Evolutionary conservation across 1,140 invertebrate genomes (phyloP).

Genomic region (Caenorhabditis elegans): DNA sequence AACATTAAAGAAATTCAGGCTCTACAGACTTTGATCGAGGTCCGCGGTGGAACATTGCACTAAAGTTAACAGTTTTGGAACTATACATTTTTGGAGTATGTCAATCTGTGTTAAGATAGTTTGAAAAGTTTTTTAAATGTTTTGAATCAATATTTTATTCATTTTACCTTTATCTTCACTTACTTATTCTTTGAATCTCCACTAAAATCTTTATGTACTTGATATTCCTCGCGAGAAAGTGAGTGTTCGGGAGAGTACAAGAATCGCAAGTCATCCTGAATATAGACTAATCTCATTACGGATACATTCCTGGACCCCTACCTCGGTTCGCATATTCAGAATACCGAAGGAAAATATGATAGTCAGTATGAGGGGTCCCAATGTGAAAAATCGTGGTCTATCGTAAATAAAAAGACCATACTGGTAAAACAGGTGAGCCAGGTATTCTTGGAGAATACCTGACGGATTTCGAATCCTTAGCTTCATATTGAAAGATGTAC

Average conservation of each 20-base stretch:
- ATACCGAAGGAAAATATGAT: constrained; percentile 57
- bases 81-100: no score
- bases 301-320: constrained; percentile 28
- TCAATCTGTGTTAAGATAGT: no score
- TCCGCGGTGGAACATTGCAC: no score
- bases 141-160: no score
- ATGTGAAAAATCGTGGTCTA: constrained; percentile 57
- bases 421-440: constrained; percentile 54
- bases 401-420: constrained; percentile 59
- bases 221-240: constrained; percentile 59
- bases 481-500: not conserved
- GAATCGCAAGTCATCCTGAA: constrained; percentile 63
- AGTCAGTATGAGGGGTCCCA: constrained; percentile 56
- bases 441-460: constrained; percentile 54
- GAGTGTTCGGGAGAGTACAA: constrained; percentile 63
- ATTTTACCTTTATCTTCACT: not conserved
- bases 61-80: no score
- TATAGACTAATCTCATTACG: not conserved
- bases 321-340: constrained; percentile 57
- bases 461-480: constrained; percentile 27
- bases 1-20: no score
- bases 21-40: no score
- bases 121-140: no score
- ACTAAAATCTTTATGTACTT: constrained; percentile 61
- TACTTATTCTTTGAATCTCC: constrained; percentile 65